Evolutionary conservation across 1,140 invertebrate genomes (phyloP), one percentile per base, ranked within the genome.

Genomic region (Drosophila novamexicana): DNA sequence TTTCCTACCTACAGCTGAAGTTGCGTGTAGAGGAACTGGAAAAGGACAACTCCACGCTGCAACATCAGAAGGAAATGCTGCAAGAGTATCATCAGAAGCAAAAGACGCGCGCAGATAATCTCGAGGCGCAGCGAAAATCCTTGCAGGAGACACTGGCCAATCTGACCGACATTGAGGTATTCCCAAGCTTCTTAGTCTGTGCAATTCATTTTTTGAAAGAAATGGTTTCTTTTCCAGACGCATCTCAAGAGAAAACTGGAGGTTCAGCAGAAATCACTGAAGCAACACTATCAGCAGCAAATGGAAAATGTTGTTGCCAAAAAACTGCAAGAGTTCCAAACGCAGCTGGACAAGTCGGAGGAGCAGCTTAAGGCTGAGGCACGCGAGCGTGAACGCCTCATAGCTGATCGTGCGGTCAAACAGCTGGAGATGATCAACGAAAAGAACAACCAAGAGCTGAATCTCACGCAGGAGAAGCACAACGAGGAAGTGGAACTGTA

Each of bases 291-390:
- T 81, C 96, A 97, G 85, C 95, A 95, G 64, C 96, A 97, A 93
- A 93, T 97, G 34, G 96, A 97, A 64, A 94, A 95, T 47, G 95
- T 96, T 2, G 96, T 97, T 3, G 93, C 95, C 66, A 94, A 94
- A 14, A 97, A 97, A 91, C 90, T 97, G 56, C 94, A 95, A 77
- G 96, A 97, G 91, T 97, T 97, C 85, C 96, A 97, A 88, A 91
- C 85, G 6, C 96, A 97, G 91, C 93, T 97, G 10, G 96, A 97
- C 71, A 88, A 93, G 18, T 95, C 95, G 6, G 95, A 96, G 91
- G 92, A 93, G 12, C 93, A 94, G 44, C 93, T 96, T 75, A 94
- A 95, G 66, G 91, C 92, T 0, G 95, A 96, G 81, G 93, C 96
- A 1, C 94, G 95, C 8, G 93, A 93, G n/a, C 94, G 94, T 49